Conservation (phyloP, 1,140 invertebrate species). For the Sycophaga agraensis region DNA sequence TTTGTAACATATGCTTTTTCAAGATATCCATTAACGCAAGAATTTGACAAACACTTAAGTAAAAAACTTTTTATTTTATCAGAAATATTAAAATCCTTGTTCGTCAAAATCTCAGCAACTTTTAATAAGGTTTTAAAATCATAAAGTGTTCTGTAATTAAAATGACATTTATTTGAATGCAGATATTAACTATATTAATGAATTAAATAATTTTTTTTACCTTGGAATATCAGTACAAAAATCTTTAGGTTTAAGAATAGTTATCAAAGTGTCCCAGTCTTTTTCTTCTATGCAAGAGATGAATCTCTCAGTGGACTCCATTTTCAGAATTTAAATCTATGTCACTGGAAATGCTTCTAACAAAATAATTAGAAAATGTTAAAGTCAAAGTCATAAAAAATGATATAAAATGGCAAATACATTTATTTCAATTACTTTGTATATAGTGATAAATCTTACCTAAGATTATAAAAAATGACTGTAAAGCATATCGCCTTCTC, state of each 20-base stretch:
- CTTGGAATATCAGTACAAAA: slow-evolving; percentile 33
- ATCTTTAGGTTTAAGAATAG: slow-evolving; percentile 37
- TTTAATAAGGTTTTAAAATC: slow-evolving; percentile 36
- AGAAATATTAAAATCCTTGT: slow-evolving; percentile 25
- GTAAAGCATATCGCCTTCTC: neutral
- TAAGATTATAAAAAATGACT: neutral
- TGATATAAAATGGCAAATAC: too few relatives aligned
- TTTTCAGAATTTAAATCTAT: too few relatives aligned
- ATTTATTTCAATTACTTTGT: neutral
- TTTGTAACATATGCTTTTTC: slow-evolving; percentile 27
- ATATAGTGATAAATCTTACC: neutral
- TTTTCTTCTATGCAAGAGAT: slow-evolving; percentile 17
- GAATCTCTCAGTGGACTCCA: slow-evolving; percentile 21
- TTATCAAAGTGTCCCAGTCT: slow-evolving; percentile 35
- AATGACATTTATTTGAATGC: neutral
- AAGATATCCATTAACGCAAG: slow-evolving; percentile 38
- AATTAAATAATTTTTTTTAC: slow-evolving; percentile 25
- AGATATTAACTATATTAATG: neutral
- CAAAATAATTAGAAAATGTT: neutral
- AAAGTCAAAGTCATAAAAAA: neutral
- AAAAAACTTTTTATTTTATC: slow-evolving; percentile 35
- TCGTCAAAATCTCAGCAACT: slow-evolving; percentile 38
- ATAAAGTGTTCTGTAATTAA: slow-evolving; percentile 34
- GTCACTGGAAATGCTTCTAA: neutral
- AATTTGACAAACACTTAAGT: slow-evolving; percentile 46